Conservation (phyloP, 2,888 invertebrate species). For the Ophraella communa region DNA sequence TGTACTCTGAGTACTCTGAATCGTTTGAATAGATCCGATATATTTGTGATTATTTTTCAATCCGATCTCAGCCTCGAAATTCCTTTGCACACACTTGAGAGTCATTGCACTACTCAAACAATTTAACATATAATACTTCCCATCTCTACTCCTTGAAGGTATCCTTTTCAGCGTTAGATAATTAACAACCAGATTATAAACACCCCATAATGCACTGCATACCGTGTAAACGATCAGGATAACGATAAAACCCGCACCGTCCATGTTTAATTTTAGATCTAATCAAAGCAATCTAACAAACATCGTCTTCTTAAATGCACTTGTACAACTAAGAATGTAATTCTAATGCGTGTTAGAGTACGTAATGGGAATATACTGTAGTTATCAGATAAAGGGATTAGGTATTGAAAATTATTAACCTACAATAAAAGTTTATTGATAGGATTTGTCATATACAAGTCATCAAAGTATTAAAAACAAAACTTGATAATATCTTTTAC, state of each 20-base stretch:
- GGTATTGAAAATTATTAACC: no score
- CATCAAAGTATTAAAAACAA: no score
- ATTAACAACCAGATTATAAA: conserved; percentile 4
- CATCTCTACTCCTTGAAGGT: not conserved
- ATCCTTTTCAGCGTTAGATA: conserved; percentile 1
- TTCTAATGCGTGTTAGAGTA: no score
- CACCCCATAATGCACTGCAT: conserved; percentile 3
- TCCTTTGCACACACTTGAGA: not conserved
- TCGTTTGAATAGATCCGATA: not conserved
- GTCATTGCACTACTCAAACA: conserved; percentile 6
- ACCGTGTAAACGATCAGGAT: conserved; percentile 11
- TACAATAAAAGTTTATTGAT: no score
- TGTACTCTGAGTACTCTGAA: not conserved
- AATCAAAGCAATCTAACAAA: conserved; percentile 2
- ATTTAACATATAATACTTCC: not conserved
- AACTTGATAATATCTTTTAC: no score
- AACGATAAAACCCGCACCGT: not conserved
- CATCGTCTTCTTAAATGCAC: conserved; percentile 8
- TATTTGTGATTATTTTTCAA: not conserved
- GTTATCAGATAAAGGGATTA: no score
- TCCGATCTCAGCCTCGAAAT: not conserved
- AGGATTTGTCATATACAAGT: no score
- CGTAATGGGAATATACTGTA: no score
- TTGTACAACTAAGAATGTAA: no score
- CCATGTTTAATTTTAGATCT: conserved; percentile 13